These are phyloP conservation scores for Acromyrmex heyeri DNA, from an alignment of 1,140 invertebrate genomes.

Conservation along the genomic window DNA sequence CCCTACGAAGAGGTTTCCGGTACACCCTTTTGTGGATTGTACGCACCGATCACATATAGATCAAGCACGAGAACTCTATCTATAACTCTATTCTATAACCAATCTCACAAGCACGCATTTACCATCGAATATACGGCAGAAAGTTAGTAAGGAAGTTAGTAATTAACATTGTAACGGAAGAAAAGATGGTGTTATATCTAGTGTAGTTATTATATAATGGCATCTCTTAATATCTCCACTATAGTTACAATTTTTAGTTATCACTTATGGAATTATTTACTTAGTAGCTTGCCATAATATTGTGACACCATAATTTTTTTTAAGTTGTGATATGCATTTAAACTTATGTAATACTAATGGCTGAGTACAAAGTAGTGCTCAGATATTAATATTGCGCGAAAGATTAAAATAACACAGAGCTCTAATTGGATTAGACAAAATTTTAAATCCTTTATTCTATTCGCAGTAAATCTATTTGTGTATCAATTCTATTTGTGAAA, in stretches of 20 bases:
- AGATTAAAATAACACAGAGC: background rate
- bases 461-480: background rate
- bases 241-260: no score
- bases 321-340: background rate
- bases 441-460: background rate
- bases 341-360: background rate
- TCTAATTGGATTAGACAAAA: background rate
- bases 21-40: slow-evolving; percentile 89
- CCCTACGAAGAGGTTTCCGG: slow-evolving; percentile 89
- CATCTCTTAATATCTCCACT: no score
- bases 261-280: no score
- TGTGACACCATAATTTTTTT: no score
- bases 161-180: no score
- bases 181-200: no score
- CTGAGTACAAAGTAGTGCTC: background rate
- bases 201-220: no score
- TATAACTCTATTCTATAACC: slow-evolving; percentile 89
- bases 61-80: slow-evolving; percentile 89
- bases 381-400: slow-evolving; percentile 9
- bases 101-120: slow-evolving; percentile 89
- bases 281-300: no score
- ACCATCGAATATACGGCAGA: slow-evolving; percentile 89
- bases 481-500: background rate
- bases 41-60: slow-evolving; percentile 87
- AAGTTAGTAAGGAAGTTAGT: slow-evolving; percentile 86